Base-by-base conservation (phyloP, 2,113 vertebrate species). In the Colossoma macropomum region DNA sequence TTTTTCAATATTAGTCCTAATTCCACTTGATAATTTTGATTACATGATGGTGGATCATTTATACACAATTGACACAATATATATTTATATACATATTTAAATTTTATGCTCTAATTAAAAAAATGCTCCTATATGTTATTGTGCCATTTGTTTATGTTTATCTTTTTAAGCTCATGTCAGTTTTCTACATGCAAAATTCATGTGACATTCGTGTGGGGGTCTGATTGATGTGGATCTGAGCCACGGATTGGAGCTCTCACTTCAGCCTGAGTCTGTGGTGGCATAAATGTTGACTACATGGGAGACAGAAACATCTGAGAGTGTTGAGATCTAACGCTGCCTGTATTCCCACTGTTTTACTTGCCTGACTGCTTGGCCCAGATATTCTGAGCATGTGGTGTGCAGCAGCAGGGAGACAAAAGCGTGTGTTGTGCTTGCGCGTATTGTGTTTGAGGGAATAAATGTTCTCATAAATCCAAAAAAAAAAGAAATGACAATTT, bases 361-460 rank as follows among this genome's bases (percentile, higher is more conserved):
- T 38, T 45, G 41, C 41, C 41, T 45, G 41, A 9, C 41, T 45
- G 41, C 41, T 45, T 45, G 59, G 54, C 79, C 27, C 60, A 81
- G 48, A 81, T 75, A 75, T 81, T 81, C 69, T 69, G 45, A 79
- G 52, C 83, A 79, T 79, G 76, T 84, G 38, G 48, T 21, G 12
- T 71, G 68, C 50, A 62, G 15, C 34, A 60, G 23, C 16, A 59
- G 66, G 8, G 68, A 72, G 54, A 38, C n/a, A 45, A 28, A 65
- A 65, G 3, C 19, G 0, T 41, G 34, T 38, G 10, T 84, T 41
- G 50, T 41, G 48, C 68, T 25, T 75, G 62, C 65, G 17, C 41
- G 10, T 45, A 45, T 45, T 9, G 41, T 45, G 34, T 3, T 38
- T 38, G 34, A 7, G 34, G 3, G 41, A 11, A 4, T 45, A 45